Evolutionary conservation across 2,113 vertebrate species (phyloP).

Genomic region (Thalassoma bifasciatum): DNA sequence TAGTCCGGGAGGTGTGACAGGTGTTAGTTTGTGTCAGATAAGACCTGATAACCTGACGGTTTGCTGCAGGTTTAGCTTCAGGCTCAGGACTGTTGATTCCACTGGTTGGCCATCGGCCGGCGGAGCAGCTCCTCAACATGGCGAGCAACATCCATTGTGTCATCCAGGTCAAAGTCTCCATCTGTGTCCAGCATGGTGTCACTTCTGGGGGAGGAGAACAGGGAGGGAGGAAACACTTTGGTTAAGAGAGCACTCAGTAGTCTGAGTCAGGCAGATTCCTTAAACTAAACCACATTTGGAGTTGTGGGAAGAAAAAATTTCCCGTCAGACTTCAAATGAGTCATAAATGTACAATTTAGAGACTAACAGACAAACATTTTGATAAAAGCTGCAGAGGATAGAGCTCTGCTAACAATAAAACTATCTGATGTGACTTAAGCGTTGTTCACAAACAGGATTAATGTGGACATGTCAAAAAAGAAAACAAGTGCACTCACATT

Average conservation of each 20-base stretch:
- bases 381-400: too few species aligned
- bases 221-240: neutral
- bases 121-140: conserved; percentile 95
- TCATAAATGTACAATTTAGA: too few species aligned
- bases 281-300: too few species aligned
- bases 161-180: conserved; percentile 94
- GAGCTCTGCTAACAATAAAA: too few species aligned
- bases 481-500: conserved; percentile 83
- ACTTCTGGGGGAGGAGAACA: conserved; percentile 51
- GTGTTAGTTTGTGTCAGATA: neutral
- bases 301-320: too few species aligned
- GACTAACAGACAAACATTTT: too few species aligned
- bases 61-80: conserved; percentile 37
- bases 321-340: too few species aligned
- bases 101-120: conserved; percentile 91
- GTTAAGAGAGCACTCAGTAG: neutral
- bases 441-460: too few species aligned
- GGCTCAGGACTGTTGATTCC: conserved; percentile 92
- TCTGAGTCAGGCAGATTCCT: too few species aligned
- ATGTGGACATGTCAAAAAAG: neutral
- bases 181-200: conserved; percentile 91
- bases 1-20: conserved; percentile 1
- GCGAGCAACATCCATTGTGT: conserved; percentile 94
- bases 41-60: conserved; percentile 32
- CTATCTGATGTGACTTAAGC: too few species aligned